These are phyloP conservation scores for Oreochromis tanganicae DNA, from an alignment of 2,113 vertebrate genomes.

Conservation along the genomic window DNA sequence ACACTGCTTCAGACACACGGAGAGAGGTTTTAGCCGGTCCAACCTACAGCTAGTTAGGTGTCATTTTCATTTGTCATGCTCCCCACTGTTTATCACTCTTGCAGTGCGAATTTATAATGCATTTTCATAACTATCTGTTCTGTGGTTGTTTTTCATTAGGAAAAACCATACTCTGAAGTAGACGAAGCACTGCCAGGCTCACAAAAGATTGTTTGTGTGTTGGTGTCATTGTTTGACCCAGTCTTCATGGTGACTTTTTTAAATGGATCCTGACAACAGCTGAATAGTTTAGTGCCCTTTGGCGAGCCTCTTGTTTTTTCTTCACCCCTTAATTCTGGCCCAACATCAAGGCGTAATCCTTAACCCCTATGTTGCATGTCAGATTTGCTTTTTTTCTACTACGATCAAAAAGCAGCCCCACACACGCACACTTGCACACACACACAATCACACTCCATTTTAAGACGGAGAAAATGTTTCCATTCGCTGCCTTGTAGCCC, in stretches of 20 bases:
- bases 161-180: background rate
- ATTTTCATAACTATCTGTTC: background rate
- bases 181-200: background rate
- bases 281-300: slow-evolving; percentile 55
- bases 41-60: background rate
- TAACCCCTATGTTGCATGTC: slow-evolving; percentile 39
- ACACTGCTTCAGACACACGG: background rate
- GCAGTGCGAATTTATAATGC: background rate
- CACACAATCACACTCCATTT: background rate
- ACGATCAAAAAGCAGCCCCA: slow-evolving; percentile 12
- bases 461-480: background rate
- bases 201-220: background rate
- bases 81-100: background rate
- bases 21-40: background rate
- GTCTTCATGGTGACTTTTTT: slow-evolving; percentile 42
- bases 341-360: slow-evolving; percentile 43
- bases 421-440: background rate
- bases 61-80: slow-evolving; percentile 3
- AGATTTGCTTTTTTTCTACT: slow-evolving; percentile 32
- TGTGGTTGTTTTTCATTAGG: background rate
- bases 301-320: slow-evolving; percentile 27
- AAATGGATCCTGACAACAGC: slow-evolving; percentile 62
- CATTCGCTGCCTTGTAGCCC: background rate
- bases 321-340: slow-evolving; percentile 25
- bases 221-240: slow-evolving; percentile 44